Base-by-base conservation (phyloP, 2,888 invertebrate genomes). In the Leucoptera coffeella region DNA sequence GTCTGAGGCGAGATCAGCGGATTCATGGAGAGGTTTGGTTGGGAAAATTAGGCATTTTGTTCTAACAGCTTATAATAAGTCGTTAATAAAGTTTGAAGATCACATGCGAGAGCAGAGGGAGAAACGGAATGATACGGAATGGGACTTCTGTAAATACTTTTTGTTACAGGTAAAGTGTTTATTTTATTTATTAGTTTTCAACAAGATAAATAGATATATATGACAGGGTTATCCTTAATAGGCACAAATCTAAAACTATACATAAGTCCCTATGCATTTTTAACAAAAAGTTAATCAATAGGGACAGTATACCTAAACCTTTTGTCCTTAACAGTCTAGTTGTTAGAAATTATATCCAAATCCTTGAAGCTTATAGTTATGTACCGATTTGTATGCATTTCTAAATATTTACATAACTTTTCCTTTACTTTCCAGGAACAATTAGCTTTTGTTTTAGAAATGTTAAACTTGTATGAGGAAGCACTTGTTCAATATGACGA, bases 401-500 rank as follows among this genome's bases (percentile, higher is more conserved):
- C n/a, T n/a, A n/a, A n/a, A n/a, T n/a, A n/a, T n/a, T n/a, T n/a
- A n/a, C n/a, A n/a, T n/a, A n/a, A n/a, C n/a, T n/a, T n/a, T n/a
- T n/a, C n/a, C 23, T 31, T 32, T 38, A 42, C 17, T 33, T 65
- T 71, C 29, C 75, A 94, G 84, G 95, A 96, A 69, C 93, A 96
- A 67, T 73, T 96, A 39, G 95, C 94, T 30, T 88, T 95, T 60
- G 89, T 92, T 35, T 76, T 93, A 42, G 91, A 95, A 74, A 93
- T 93, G 85, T 65, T 96, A 36, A 91, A 91, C 30, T 73, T 96
- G 35, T 84, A 88, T 46, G 92, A 94, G 38, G 95, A 96, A 64
- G 91, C 95, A 9, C 67, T 96, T 38, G 88, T 96, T 29, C 96
- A 96, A 48, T 97, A 95, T 53, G 96, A 96, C 52, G 96, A 96